Conservation (phyloP, 2,888 invertebrate genomes). For the Pterobdella sp. region DNA sequence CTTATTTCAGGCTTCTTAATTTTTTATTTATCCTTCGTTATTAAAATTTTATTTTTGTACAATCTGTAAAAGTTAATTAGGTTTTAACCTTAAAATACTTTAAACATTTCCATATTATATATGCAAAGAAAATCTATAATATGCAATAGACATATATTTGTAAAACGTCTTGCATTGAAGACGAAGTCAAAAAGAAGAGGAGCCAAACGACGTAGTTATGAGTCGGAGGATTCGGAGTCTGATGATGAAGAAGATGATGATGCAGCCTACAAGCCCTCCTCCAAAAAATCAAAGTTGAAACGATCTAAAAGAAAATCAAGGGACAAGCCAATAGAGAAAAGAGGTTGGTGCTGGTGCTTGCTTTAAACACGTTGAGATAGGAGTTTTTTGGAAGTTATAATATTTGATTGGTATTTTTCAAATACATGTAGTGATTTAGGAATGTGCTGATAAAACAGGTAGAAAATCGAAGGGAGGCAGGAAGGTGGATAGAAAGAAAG, state of each 20-base stretch:
- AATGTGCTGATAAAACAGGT: too few relatives aligned
- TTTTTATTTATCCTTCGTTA: too few relatives aligned
- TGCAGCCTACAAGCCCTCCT: conserved; percentile 19
- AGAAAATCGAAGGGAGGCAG: neutral
- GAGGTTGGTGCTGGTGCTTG: conserved; percentile 3
- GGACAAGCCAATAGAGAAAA: neutral
- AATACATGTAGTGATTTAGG: too few relatives aligned
- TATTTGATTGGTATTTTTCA: neutral
- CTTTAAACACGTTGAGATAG: neutral
- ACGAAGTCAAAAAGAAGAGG: conserved; percentile 8
- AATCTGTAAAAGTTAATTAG: too few relatives aligned
- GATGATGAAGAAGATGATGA: conserved; percentile 17
- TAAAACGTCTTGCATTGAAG: too few relatives aligned
- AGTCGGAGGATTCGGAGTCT: conserved; percentile 1
- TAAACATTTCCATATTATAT: too few relatives aligned
- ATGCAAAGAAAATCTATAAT: too few relatives aligned
- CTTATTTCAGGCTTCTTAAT: too few relatives aligned
- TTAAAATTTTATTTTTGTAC: too few relatives aligned
- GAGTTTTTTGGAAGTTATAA: neutral
- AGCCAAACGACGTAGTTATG: neutral
- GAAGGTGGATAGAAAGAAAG: neutral
- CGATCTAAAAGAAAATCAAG: conserved; percentile 15
- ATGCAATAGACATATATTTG: too few relatives aligned
- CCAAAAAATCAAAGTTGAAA: conserved; percentile 11
- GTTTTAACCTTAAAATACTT: too few relatives aligned